Evolutionary conservation across 2,888 invertebrate species (phyloP), one percentile per base, ranked within the genome.

Genomic region (Machimus atricapillus): DNA sequence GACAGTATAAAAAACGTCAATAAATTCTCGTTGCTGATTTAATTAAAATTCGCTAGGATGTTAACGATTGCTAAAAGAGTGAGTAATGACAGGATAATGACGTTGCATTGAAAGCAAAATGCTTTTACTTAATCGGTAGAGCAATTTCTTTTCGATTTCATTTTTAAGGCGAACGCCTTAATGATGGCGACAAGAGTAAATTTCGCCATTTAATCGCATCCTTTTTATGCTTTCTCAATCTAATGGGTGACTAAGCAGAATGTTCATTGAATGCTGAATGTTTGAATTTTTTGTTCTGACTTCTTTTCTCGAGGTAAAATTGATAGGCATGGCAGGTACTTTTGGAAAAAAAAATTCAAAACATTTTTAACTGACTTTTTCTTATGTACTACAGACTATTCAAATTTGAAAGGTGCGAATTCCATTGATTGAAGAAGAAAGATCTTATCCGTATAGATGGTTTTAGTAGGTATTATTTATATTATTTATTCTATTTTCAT

Each of bases 31-130:
- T 76, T 27, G 34, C 16, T 34, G 76, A 76, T 76, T 76, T 76
- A 76, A 76, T 76, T 76, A 76, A 76, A 76, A 23, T 66, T 66
- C 23, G 66, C 66, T 9, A 27, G 9, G 76, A 76, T 76, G 76
- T 76, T 76, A 76, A 76, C 31, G 19, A 37, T 76, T 40, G 76
- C 27, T 76, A 40, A 34, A 76, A 19, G 76, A 37, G 76, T 76
- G 76, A 76, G n/a, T 76, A 76, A 76, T 76, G 76, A 76, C 76
- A 76, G 34, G 34, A 76, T 76, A 76, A 76, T 40, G 76, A 76
- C 37, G 34, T 34, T 76, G 76, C 76, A 34, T 27, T 76, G 34
- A 34, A 76, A 76, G 34, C 34, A 76, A 76, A 40, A 37, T 76
- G 19, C 76, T 76, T 40, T 4, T 76, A 9, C 37, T 40, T 76